Percentiles rank a stretch among this genome's conserved stretches.
These are phyloP conservation scores for Gallinago undulata DNA, from an alignment of 2,113 vertebrate genomes.

Conservation along the genomic window DNA sequence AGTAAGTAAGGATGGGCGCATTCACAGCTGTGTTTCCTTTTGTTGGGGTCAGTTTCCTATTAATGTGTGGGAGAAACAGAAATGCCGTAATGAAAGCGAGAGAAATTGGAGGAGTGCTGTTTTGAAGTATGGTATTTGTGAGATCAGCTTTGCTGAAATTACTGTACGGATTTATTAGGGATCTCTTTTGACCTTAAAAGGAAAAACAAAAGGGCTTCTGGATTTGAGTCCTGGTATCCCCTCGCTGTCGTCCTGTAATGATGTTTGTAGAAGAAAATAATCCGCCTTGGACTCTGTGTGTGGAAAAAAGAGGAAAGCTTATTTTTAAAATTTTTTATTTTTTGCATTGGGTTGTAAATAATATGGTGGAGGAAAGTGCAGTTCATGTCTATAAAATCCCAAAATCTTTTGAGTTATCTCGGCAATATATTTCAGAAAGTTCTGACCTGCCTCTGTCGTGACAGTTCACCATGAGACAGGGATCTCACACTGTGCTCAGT, in stretches of 20 bases:
- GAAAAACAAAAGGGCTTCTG: neutral
- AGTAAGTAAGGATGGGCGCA: slow-evolving; percentile 68
- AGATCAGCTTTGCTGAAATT: neutral
- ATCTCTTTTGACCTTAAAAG: neutral
- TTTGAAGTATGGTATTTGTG: neutral
- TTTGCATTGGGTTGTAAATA: neutral
- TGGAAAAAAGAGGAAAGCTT: neutral
- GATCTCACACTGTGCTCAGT: neutral
- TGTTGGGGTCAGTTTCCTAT: neutral
- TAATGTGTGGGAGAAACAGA: neutral
- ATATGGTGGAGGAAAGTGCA: neutral
- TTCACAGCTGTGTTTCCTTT: neutral
- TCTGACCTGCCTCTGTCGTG: neutral
- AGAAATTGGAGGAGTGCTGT: neutral
- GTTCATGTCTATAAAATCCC: neutral
- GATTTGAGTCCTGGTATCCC: neutral
- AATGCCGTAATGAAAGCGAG: neutral
- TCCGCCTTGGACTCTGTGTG: neutral
- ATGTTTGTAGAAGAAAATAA: neutral
- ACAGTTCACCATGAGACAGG: neutral
- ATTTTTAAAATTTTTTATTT: neutral
- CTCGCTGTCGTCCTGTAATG: neutral
- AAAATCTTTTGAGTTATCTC: neutral
- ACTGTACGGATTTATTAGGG: neutral
- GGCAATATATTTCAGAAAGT: neutral